A percentile compares a stretch with the other conserved stretches of the same genome.
Conservation (phyloP, 2,888 invertebrate species). For the Amphipoea oculea region DNA sequence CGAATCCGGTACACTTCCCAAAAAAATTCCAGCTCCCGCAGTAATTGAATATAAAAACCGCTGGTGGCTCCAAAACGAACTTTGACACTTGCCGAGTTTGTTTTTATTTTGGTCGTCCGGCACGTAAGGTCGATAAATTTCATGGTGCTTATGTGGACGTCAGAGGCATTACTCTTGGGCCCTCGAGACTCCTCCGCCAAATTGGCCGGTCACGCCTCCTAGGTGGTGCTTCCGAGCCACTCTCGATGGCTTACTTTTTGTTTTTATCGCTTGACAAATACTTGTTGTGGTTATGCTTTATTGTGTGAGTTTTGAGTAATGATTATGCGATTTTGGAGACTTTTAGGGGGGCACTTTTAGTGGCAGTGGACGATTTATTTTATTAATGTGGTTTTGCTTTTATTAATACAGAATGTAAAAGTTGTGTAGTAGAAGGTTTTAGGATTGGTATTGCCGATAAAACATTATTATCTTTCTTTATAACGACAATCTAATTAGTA, state of each 20-base stretch:
- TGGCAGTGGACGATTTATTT: neutral
- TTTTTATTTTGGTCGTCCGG: slow-evolving; percentile 82
- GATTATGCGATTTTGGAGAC: slow-evolving; percentile 46
- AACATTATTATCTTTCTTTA: neutral
- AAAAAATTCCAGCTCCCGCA: slow-evolving; percentile 58
- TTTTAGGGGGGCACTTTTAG: neutral
- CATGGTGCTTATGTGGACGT: slow-evolving; percentile 83
- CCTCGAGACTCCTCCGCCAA: slow-evolving; percentile 77
- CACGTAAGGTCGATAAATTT: slow-evolving; percentile 87
- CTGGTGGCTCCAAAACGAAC: slow-evolving; percentile 65
- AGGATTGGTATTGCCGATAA: neutral
- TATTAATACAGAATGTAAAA: neutral
- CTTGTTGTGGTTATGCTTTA: slow-evolving; percentile 64
- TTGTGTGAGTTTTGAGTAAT: slow-evolving; percentile 59
- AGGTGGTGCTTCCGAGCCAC: slow-evolving; percentile 68
- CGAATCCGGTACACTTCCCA: slow-evolving; percentile 52
- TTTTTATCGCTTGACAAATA: slow-evolving; percentile 70
- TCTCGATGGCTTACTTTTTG: slow-evolving; percentile 68
- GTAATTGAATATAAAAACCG: slow-evolving; percentile 70
- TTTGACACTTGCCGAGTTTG: slow-evolving; percentile 82
- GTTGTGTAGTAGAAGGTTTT: no score
- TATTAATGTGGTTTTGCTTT: slow-evolving; percentile 8
- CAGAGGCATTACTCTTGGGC: slow-evolving; percentile 80
- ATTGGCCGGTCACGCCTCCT: slow-evolving; percentile 81
- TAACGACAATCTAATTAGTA: neutral